Conservation (phyloP, 2,888 invertebrate genomes). For the Marasmarcha lunaedactyla region DNA sequence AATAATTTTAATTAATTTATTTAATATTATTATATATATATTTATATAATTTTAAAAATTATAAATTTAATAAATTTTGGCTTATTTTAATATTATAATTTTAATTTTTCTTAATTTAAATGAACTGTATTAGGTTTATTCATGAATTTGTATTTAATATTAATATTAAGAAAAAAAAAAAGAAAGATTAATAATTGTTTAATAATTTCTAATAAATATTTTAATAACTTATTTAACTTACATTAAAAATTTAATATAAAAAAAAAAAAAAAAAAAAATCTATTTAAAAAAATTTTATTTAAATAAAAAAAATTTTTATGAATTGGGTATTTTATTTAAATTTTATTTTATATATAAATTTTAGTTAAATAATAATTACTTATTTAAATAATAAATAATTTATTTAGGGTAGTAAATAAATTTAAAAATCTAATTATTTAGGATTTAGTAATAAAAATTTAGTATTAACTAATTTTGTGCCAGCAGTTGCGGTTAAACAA, state of each 20-base stretch:
- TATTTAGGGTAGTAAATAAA: slow-evolving; percentile 44
- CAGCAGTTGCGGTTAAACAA: slow-evolving; percentile 80
- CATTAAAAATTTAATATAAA: slow-evolving; percentile 17
- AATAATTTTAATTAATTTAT: slow-evolving; percentile 17
- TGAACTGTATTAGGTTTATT: slow-evolving; percentile 11
- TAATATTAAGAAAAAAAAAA: slow-evolving; percentile 13
- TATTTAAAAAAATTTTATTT: slow-evolving; percentile 23
- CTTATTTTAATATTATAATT: slow-evolving; percentile 21
- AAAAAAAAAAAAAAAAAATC: slow-evolving; percentile 46
- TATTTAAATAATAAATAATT: slow-evolving; percentile 47
- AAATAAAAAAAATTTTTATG: slow-evolving; percentile 59
- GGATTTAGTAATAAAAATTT: slow-evolving; percentile 68
- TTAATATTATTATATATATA: slow-evolving; percentile 13
- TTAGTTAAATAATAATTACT: slow-evolving; percentile 42
- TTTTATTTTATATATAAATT: slow-evolving; percentile 70
- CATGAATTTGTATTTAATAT: slow-evolving; percentile 14
- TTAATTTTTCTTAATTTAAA: slow-evolving; percentile 20
- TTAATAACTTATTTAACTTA: slow-evolving; percentile 6
- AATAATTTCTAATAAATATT: slow-evolving; percentile 17
- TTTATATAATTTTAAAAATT: slow-evolving; percentile 13
- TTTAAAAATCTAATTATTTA: slow-evolving; percentile 72
- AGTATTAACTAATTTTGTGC: slow-evolving; percentile 75
- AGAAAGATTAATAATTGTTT: slow-evolving; percentile 15
- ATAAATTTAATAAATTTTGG: slow-evolving; percentile 17
- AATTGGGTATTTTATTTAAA: slow-evolving; percentile 55